Evolutionary conservation across 2,113 vertebrate species (phyloP).

Genomic region (Aplodontia rufa): DNA sequence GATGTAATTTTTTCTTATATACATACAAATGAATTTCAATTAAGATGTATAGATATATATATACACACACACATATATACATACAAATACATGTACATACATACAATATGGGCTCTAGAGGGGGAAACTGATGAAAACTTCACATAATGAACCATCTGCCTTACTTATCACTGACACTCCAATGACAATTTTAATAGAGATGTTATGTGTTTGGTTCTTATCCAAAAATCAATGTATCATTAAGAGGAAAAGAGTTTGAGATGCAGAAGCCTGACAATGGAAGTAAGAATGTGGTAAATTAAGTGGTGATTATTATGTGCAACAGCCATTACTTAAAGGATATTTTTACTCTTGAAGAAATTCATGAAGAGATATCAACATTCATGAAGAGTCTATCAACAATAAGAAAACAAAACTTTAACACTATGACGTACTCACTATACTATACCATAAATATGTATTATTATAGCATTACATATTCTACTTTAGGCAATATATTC

Average conservation of each 20-base stretch:
- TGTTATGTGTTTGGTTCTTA: slow-evolving; percentile 43
- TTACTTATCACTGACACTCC: slow-evolving; percentile 22
- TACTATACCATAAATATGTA: slow-evolving; percentile 62
- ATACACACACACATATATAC: background rate
- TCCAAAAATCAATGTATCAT: slow-evolving; percentile 33
- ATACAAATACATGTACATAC: slow-evolving; percentile 5
- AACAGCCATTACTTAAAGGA: slow-evolving; percentile 44
- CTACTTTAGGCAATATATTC: slow-evolving; percentile 79
- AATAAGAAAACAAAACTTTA: slow-evolving; percentile 67
- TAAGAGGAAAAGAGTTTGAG: slow-evolving; percentile 7
- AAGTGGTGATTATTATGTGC: slow-evolving; percentile 24
- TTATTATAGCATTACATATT: slow-evolving; percentile 75
- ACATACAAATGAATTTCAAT: slow-evolving; percentile 51
- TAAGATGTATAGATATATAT: slow-evolving; percentile 50
- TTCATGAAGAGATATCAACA: slow-evolving; percentile 58
- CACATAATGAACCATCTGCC: background rate
- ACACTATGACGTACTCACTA: slow-evolving; percentile 64
- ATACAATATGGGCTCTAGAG: slow-evolving; percentile 62
- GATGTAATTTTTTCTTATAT: slow-evolving; percentile 23
- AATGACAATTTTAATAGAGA: slow-evolving; percentile 51
- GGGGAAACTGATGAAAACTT: slow-evolving; percentile 40
- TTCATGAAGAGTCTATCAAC: slow-evolving; percentile 56
- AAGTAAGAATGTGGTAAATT: slow-evolving; percentile 43
- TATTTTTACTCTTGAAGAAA: slow-evolving; percentile 49
- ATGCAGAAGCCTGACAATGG: background rate